Conservation (phyloP, 2,113 vertebrate species). For the Antechinus flavipes region DNA sequence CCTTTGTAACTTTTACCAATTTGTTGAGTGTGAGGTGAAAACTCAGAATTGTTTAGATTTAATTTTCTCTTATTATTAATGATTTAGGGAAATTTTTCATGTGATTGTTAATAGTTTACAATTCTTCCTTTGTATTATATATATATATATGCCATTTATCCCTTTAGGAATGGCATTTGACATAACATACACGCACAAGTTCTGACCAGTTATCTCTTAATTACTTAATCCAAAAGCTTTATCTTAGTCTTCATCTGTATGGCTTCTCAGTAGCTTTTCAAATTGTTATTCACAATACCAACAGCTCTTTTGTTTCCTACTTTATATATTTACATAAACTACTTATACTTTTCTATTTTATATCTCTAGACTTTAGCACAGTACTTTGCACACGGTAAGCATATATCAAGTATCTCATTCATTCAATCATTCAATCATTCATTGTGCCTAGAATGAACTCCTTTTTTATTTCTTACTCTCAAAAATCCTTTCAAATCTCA, state of each 20-base stretch:
- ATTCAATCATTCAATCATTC: not conserved
- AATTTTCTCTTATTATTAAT: not conserved
- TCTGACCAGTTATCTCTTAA: not conserved
- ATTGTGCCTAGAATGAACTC: not conserved
- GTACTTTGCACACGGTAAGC: not conserved
- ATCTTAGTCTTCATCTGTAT: not conserved
- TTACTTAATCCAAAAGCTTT: not conserved
- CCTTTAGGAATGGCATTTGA: too few species aligned
- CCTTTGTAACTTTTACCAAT: not conserved
- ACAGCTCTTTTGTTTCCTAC: not conserved
- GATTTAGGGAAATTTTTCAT: not conserved
- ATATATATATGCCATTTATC: too few species aligned
- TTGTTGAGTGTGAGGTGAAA: not conserved
- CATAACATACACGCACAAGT: too few species aligned
- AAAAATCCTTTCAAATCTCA: not conserved
- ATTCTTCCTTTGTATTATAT: not conserved
- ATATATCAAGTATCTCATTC: not conserved
- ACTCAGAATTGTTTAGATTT: not conserved
- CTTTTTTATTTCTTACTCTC: not conserved
- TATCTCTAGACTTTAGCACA: not conserved
- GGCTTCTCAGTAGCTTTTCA: not conserved
- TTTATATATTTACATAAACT: not conserved
- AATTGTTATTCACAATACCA: not conserved
- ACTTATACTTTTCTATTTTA: not conserved
- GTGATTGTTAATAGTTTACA: not conserved